Evolutionary conservation across 1,140 invertebrate genomes (phyloP), one percentile per base, ranked within the genome.

Genomic region (Magallana ariakensis): DNA sequence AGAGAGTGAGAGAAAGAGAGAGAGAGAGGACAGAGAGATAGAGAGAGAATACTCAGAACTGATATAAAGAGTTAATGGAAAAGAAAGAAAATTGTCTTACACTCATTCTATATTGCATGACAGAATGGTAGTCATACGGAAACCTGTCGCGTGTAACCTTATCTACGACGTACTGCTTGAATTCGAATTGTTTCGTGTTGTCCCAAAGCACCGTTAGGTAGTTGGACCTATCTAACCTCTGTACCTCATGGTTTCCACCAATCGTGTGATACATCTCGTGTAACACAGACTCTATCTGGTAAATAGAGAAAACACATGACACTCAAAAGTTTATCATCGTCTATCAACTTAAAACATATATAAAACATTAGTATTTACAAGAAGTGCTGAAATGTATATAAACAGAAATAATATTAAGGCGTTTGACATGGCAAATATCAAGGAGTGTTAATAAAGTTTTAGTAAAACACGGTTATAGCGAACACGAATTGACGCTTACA

Each of bases 51-150:
- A n/a, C n/a, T n/a, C n/a, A n/a, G 33, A 4, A 46, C 33, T 46
- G 33, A 46, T 46, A 46, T n/a, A n/a, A 46, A 46, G 33, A 46
- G 33, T 46, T 46, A 5, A 5, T 46, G 33, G 5, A 46, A 46
- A 62, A 3, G 4, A 60, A 16, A 60, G 16, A n/a, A 7, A 0
- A 62, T 62, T 62, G 16, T 62, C 16, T 62, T 62, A 62, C 58
- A 62, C 58, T 62, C 58, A 62, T n/a, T 62, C 58, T 15, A 19
- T 62, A 62, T 19, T 62, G 58, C 58, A 62, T 62, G 15, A 62
- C 58, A 3, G 58, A 62, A 16, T 62, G 58, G 15, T 62, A 62
- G 58, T 62, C 58, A 19, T 62, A 62, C 0, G 58, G 58, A 19
- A 62, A 62, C 15, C 58, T 0, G 58, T 62, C 15, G 5, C 58